Evolutionary conservation across 1,140 invertebrate genomes (phyloP).

Genomic region (Prorops nasuta): DNA sequence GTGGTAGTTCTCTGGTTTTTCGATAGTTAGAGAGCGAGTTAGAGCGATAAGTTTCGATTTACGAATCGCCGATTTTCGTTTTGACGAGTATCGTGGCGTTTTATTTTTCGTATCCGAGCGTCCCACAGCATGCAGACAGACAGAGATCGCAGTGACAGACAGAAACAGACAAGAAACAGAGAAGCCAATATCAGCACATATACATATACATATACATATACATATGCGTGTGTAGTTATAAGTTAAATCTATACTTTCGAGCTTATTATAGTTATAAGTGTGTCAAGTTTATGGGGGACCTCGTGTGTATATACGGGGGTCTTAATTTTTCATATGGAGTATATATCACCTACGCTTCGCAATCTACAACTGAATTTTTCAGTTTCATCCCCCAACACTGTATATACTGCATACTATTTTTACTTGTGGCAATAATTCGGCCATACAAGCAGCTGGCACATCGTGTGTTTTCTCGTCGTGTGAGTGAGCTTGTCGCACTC

Average conservation of each 20-base stretch:
- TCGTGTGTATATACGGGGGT: too few species aligned
- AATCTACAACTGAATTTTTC: too few species aligned
- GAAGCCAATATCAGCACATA: slow-evolving; percentile 54
- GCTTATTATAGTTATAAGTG: too few species aligned
- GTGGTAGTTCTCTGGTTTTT: slow-evolving; percentile 79
- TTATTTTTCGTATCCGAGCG: slow-evolving; percentile 45
- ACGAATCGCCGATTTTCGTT: slow-evolving; percentile 22
- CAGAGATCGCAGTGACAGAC: slow-evolving; percentile 55
- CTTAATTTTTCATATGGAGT: too few species aligned
- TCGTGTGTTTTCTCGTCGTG: slow-evolving; percentile 36
- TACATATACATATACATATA: slow-evolving; percentile 28
- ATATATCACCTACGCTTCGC: too few species aligned
- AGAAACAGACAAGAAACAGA: slow-evolving; percentile 57
- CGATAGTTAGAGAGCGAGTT: not conserved
- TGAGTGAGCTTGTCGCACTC: not conserved
- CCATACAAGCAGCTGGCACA: slow-evolving; percentile 54
- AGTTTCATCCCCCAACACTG: too few species aligned
- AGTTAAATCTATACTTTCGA: too few species aligned
- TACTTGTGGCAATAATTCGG: too few species aligned
- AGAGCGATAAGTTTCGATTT: not conserved
- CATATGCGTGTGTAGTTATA: slow-evolving; percentile 22
- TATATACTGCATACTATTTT: too few species aligned
- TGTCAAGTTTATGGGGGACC: too few species aligned
- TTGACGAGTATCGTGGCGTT: slow-evolving; percentile 33
- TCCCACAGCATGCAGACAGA: slow-evolving; percentile 58